Base-by-base conservation (phyloP, 2,113 vertebrate species). In the Brachyhypopomus occidentalis region DNA sequence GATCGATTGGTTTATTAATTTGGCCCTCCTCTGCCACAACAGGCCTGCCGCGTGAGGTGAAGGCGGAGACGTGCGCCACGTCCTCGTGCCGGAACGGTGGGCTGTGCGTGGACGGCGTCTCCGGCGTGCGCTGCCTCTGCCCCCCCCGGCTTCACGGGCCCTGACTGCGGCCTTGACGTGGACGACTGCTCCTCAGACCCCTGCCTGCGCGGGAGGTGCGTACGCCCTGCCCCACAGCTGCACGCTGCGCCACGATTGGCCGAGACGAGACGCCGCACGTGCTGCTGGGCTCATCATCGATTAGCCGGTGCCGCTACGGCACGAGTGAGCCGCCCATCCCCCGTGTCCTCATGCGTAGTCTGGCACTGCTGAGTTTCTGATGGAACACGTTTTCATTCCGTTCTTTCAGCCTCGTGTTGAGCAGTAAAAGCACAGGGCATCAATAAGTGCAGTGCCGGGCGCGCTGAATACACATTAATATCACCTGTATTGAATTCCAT, bases 131-230 rank as follows among this genome's bases (percentile, higher is more conserved):
- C 71, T 96, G 94, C 85, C 77, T 92, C 79, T 95, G 93, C 84
- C 87, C 84, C 56, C 56, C 88, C 83, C 75, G 93, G 92, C 59
- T 95, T 96, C 88, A 86, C 72, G 0, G 92, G 94, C 78, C 86
- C 79, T 76, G 87, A 88, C 87, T 96, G 94, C 20, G 92, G 95
- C 85, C 89, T 67, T 83, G 92, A 95, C 88, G 84, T 88, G 89
- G 91, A 95, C 63, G 93, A 96, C 85, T 96, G 93, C 86, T 75
- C 88, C 85, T 93, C 95, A 86, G 90, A 89, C 71, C 94, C 93
- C 83, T 96, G 94, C 94, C 91, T 95, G 87, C 93, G 93, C 78
- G 95, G 94, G 92, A 95, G 94, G 94, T 95, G 89, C 63, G 63
- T 27, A 30, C 75, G 69, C 75, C 38, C n/a, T 25, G 62, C 48